These are phyloP conservation scores for Lathamus discolor DNA, from an alignment of 2,113 vertebrate species.

Conservation along the genomic window DNA sequence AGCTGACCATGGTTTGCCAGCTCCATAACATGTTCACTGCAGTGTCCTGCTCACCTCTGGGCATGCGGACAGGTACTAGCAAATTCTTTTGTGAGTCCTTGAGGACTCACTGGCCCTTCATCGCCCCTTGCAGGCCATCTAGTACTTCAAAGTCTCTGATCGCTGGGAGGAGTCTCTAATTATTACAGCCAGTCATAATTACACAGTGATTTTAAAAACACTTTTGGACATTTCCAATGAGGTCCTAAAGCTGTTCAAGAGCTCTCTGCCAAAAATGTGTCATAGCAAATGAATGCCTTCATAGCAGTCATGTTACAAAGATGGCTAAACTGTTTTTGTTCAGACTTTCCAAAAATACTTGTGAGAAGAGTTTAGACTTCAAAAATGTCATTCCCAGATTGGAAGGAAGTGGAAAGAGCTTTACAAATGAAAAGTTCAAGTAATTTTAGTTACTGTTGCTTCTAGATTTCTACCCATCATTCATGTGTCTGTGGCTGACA, in stretches of 20 bases:
- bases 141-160: not conserved
- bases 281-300: not conserved
- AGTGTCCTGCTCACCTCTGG: not conserved
- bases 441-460: conserved; percentile 34
- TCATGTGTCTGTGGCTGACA: not conserved
- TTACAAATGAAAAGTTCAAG: conserved; percentile 34
- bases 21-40: not conserved
- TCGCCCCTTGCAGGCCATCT: not conserved
- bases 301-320: conserved; percentile 1
- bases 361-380: conserved; percentile 3
- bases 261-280: conserved; percentile 46
- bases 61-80: not conserved
- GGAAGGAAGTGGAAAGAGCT: conserved; percentile 23
- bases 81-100: not conserved
- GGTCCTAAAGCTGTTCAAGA: not conserved
- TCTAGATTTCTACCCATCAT: not conserved
- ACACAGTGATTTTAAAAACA: not conserved
- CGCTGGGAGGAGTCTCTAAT: not conserved
- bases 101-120: not conserved
- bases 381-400: conserved; percentile 50
- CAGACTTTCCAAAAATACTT: conserved; percentile 51
- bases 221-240: not conserved
- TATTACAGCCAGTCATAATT: not conserved
- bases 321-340: conserved; percentile 37
- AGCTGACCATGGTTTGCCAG: not conserved